Percentiles rank a stretch among this genome's conserved stretches.
Evolutionary conservation across 2,888 invertebrate species (phyloP).

Genomic region (Megastigmus dorsalis): DNA sequence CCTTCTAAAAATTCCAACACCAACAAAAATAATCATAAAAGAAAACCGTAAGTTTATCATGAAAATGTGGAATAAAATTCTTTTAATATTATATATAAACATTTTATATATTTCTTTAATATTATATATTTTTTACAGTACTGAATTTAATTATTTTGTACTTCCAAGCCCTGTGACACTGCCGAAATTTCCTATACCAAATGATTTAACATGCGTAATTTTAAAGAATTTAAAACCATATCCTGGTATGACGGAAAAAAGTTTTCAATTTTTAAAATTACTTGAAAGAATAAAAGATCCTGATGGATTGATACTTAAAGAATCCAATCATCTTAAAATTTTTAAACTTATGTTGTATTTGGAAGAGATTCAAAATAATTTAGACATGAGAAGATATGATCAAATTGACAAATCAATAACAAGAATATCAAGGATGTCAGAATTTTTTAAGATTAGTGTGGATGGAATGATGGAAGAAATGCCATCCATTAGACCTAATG

Average conservation of each 20-base stretch:
- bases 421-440: neutral
- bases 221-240: conserved; percentile 14
- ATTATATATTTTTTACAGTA: conserved; percentile 19
- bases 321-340: conserved; percentile 31
- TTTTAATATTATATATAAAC: no score
- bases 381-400: conserved; percentile 45
- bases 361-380: conserved; percentile 44
- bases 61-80: no score
- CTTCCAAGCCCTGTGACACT: neutral
- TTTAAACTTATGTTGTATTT: conserved; percentile 45
- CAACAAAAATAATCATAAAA: no score
- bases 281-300: conserved; percentile 19
- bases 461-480: conserved; percentile 32
- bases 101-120: no score
- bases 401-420: neutral
- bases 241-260: conserved; percentile 12
- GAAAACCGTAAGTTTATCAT: no score
- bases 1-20: no score
- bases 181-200: conserved; percentile 35
- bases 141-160: conserved; percentile 24
- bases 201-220: conserved; percentile 16
- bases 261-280: conserved; percentile 4
- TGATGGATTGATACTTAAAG: neutral
- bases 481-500: conserved; percentile 32
- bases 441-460: conserved; percentile 27